Evolutionary conservation across 2,113 vertebrate genomes (phyloP).

Genomic region (Oceanites oceanicus): DNA sequence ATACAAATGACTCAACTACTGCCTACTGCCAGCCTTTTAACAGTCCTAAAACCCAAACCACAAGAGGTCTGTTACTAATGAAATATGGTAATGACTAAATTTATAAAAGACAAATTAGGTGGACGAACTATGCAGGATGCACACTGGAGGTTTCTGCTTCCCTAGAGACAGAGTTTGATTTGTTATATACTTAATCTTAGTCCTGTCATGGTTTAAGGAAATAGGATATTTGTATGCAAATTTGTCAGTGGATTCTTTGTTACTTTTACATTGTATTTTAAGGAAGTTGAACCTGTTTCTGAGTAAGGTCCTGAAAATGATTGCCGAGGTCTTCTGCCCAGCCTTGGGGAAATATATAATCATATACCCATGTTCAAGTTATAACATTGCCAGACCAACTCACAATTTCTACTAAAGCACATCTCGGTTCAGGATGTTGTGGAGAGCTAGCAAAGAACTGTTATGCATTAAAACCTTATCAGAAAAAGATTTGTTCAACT

Average conservation of each 20-base stretch:
- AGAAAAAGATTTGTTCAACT: not conserved
- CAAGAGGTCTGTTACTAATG: not conserved
- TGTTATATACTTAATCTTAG: not conserved
- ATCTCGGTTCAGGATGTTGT: not conserved
- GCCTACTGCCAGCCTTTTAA: slow-evolving; percentile 11
- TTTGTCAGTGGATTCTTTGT: not conserved
- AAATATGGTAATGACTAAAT: not conserved
- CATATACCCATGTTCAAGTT: not conserved
- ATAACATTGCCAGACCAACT: not conserved
- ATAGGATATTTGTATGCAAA: not conserved
- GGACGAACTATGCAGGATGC: not conserved
- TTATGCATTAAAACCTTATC: not conserved
- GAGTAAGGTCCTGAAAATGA: not conserved
- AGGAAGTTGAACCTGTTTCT: not conserved
- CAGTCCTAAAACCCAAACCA: not conserved
- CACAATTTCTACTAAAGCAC: not conserved
- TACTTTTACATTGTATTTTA: not conserved
- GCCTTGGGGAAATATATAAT: not conserved
- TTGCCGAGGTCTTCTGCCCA: not conserved
- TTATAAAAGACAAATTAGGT: not conserved
- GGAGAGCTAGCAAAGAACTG: not conserved
- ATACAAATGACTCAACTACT: not conserved
- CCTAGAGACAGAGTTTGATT: not conserved
- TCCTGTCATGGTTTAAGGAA: not conserved
- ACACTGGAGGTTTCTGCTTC: not conserved